These are phyloP conservation scores for Polypterus senegalus DNA, from an alignment of 2,113 vertebrate genomes.

Conservation along the genomic window DNA sequence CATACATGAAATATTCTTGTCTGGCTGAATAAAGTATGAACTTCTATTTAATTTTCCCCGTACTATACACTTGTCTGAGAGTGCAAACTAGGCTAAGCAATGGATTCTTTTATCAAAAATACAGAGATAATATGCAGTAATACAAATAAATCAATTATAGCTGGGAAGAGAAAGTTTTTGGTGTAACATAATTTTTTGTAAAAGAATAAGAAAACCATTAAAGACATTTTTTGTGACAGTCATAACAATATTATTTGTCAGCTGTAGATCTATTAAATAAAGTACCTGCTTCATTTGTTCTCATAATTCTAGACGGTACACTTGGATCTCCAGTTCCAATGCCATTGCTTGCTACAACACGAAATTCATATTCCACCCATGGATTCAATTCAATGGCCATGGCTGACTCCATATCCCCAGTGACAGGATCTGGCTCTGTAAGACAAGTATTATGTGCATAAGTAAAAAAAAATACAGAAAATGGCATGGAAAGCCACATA, in stretches of 20 bases:
- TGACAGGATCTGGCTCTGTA: slow-evolving; percentile 79
- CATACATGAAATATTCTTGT: slow-evolving; percentile 14
- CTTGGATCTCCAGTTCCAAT: slow-evolving; percentile 93
- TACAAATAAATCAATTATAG: too few relatives aligned
- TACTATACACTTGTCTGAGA: too few relatives aligned
- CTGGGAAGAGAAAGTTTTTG: too few relatives aligned
- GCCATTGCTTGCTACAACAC: slow-evolving; percentile 83
- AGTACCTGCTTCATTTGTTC: slow-evolving; percentile 88
- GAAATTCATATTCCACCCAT: slow-evolving; percentile 95
- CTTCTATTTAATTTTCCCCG: slow-evolving; percentile 8
- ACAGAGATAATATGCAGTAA: too few relatives aligned
- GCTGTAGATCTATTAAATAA: not conserved
- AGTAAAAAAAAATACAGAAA: slow-evolving; percentile 15
- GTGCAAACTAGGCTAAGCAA: too few relatives aligned
- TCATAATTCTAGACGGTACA: slow-evolving; percentile 64
- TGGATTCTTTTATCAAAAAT: too few relatives aligned
- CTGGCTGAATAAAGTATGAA: slow-evolving; percentile 13
- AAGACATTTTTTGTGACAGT: too few relatives aligned
- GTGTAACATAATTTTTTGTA: too few relatives aligned
- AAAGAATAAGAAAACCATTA: too few relatives aligned
- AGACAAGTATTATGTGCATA: slow-evolving; percentile 16
- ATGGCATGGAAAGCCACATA: too few relatives aligned
- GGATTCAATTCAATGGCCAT: slow-evolving; percentile 85
- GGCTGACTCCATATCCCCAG: slow-evolving; percentile 87
- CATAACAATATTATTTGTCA: not conserved